Base-by-base conservation (phyloP, 2,888 invertebrate genomes). In the Caenorhabditis japonica region DNA sequence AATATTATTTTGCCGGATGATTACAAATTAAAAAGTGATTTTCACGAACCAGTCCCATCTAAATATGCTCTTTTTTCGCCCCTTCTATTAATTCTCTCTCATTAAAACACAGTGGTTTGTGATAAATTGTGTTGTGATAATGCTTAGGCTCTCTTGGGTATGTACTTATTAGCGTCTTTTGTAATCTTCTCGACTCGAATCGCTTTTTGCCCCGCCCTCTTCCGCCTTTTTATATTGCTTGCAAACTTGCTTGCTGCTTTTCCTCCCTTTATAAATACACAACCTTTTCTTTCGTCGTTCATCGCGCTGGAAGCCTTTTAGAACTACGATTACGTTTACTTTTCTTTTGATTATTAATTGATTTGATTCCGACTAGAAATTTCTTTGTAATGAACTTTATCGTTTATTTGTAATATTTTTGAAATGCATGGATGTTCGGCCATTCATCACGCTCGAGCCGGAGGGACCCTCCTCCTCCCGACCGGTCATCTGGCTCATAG, bases 51-150 rank as follows among this genome's bases (percentile, higher is more conserved):
- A 12, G 7, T 15, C n/a, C 4, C n/a, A 4, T 15, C 5, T 15
- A 10, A 38, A 38, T n/a, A 38, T 38, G 8, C n/a, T 10, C 38
- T n/a, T 15, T n/a, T 15, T 15, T 38, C 38, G 10, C 38, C n/a
- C 38, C 5, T 38, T 38, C n/a, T 34, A 51, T 49, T 41, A 51
- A 39, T 60, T 38, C 38, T 36, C 38, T 25, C 19, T 33, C 23
- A 39, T 49, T 49, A 10, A 30, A 30, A 19, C 25, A 55, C 53
- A 55, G 27, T 55, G 44, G 53, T 30, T 30, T 30, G 69, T 69
- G 68, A 68, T 68, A 68, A 61, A 44, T 61, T 44, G 43, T 61
- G 61, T 61, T 52, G 61, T 61, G 62, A 62, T 62, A 62, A 10
- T 10, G 5, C 30, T 30, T 30, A 30, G 30, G 30, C 30, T 30